Base-by-base conservation (phyloP, 2,113 vertebrate genomes). In the Gallinago jamesoni region DNA sequence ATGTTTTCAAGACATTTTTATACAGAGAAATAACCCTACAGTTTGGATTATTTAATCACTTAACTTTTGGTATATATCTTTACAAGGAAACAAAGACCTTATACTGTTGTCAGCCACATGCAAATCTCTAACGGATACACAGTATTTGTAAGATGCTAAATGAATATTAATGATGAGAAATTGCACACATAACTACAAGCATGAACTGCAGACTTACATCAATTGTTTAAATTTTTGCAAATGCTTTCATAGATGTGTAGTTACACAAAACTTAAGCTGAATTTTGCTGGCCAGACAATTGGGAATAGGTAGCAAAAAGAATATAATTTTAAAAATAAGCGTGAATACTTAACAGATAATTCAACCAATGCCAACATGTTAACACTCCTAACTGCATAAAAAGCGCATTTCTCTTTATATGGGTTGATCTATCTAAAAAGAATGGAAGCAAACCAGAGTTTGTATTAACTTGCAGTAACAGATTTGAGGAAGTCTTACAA, bases 131-230 rank as follows among this genome's bases (percentile, higher is more conserved):
- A 79, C 35, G 59, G 62, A 53, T 77, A 41, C 18, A 39, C 55
- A 27, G 48, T 78, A 93, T 85, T 75, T 84, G 23, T 82, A 85
- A 83, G 41, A 37, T 37, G 45, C 12, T 76, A 53, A 92, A 90
- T 90, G 8, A 93, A 85, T 92, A 95, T 83, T 92, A 73, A 92
- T 90, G 31, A 73, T 25, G 13, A 72, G 57, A 89, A 89, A 87
- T 52, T 69, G 62, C 39, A 88, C 83, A 73, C 59, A 41, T 85
- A 93, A 48, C 63, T 66, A 15, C 41, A 93, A 92, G 83, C 82
- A 73, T 55, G 48, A 88, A 90, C 57, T 12, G 60, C 43, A 90
- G 78, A 72, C 21, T 24, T 56, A 60, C 7, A 47, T 52, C 31
- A 56, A 10, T 30, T 63, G 19, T 67, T 87, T 59, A n/a, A 20